Base-by-base conservation (phyloP, 2,113 vertebrate genomes). In the Ondatra zibethicus region DNA sequence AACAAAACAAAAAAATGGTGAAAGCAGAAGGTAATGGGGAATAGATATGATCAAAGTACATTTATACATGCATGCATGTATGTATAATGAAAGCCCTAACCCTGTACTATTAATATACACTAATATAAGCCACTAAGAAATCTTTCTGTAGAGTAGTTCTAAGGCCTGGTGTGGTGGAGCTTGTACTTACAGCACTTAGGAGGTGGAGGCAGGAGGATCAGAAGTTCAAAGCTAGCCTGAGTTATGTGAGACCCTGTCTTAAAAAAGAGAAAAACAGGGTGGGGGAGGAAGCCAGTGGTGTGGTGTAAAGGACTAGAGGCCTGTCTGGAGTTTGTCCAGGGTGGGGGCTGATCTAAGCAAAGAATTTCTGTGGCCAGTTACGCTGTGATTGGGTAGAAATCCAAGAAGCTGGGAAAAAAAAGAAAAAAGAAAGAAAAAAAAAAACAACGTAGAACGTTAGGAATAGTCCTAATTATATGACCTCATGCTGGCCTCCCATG, bases 361-460 rank as follows among this genome's bases (percentile, higher is more conserved):
- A 70, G 88, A 29, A 33, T n/a, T 39, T 70, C 82, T 55, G 82
- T 50, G 42, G 52, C 27, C 68, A 50, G 0, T 29, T 88, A 17
- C 4, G 0, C 75, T 33, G 63, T 27, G 88, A 76, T 1, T 47
- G 72, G 33, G 13, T 27, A 8, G 88, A 92, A 80, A 77, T 33
- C 68, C 25, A 52, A 73, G 82, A 66, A 3, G 12, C 4, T 5
- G 1, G 21, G 29, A 0, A 0, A 5, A 23, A 29, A 3, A 21
- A 12, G 11, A 0, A 1, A 3, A 31, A n/a, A 3, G n/a, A n/a
- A 58, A 1, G 11, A 1, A 1, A 23, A 1, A 39, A 5, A 39
- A n/a, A 61, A 82, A 39, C 17, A 17, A 55, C 4, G 58, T 9
- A 52, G 80, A 23, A 58, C 36, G 42, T 42, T n/a, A 3, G 33